These are phyloP conservation scores for Sinopyrophorus schimmeli DNA, from an alignment of 2,888 invertebrate genomes.

Conservation along the genomic window DNA sequence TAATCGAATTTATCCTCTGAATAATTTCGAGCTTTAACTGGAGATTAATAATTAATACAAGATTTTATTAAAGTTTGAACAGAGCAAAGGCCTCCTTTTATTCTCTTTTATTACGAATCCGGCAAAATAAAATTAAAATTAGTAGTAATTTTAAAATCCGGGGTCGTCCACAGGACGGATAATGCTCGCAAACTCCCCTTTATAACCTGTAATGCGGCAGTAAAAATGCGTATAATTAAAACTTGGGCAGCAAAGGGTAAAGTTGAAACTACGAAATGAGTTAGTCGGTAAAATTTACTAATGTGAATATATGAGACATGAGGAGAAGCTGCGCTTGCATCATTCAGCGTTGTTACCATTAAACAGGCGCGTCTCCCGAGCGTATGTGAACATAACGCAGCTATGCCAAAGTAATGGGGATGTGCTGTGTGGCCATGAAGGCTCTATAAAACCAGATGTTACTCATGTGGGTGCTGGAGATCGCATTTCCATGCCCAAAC, in stretches of 20 bases:
- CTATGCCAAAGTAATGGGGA: slow-evolving; percentile 53
- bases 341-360: slow-evolving; percentile 42
- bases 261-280: slow-evolving; percentile 34
- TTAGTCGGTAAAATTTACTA: slow-evolving; percentile 32
- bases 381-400: slow-evolving; percentile 43
- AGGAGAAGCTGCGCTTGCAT: slow-evolving; percentile 40
- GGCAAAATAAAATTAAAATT: slow-evolving; percentile 37
- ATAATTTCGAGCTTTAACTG: slow-evolving; percentile 28
- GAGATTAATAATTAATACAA: slow-evolving; percentile 31
- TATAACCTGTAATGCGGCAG: slow-evolving; percentile 36
- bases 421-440: slow-evolving; percentile 49
- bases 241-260: slow-evolving; percentile 32
- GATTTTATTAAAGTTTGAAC: slow-evolving; percentile 28
- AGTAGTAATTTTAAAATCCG: slow-evolving; percentile 34
- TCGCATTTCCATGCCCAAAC: slow-evolving; percentile 48
- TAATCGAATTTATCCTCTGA: slow-evolving; percentile 21
- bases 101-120: slow-evolving; percentile 29
- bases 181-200: slow-evolving; percentile 28
- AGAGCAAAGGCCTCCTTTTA: slow-evolving; percentile 26
- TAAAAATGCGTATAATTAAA: slow-evolving; percentile 40
- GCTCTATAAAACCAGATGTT: slow-evolving; percentile 52
- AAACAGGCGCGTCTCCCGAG: slow-evolving; percentile 46
- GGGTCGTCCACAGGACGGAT: slow-evolving; percentile 30
- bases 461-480: slow-evolving; percentile 47
- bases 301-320: slow-evolving; percentile 43